These are phyloP conservation scores for Tipula lateralis DNA, from an alignment of 2,888 invertebrate genomes.

Conservation along the genomic window DNA sequence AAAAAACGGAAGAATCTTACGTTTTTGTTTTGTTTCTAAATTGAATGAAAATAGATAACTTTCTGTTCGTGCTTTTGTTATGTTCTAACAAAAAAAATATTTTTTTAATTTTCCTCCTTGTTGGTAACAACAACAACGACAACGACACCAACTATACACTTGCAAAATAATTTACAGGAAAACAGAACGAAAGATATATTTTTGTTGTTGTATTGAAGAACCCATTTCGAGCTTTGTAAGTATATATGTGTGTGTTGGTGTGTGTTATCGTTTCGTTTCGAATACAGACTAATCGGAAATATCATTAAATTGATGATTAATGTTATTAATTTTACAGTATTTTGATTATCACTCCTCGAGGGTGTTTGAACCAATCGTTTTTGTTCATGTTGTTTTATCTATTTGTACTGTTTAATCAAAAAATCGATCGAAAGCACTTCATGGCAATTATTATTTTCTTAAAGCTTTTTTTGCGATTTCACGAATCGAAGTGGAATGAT, in stretches of 20 bases:
- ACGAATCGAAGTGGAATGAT: not conserved
- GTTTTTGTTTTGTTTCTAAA: not conserved
- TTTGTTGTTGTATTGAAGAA: not conserved
- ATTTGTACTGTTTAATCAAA: not conserved
- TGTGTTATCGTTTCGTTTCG: not conserved
- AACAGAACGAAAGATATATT: not conserved
- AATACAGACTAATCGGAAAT: not conserved
- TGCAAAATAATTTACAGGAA: not conserved
- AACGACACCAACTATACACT: not conserved
- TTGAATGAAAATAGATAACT: constrained; percentile 1
- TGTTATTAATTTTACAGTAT: not conserved
- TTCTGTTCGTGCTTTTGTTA: constrained; percentile 1
- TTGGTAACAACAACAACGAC: not conserved
- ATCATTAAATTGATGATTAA: constrained; percentile 7
- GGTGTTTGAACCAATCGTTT: not conserved
- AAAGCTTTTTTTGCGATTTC: not conserved
- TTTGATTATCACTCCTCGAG: not conserved
- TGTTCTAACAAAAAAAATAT: not conserved
- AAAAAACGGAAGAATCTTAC: not conserved
- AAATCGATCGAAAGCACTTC: not conserved
- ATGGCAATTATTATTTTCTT: not conserved
- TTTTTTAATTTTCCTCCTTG: not conserved
- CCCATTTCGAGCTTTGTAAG: not conserved
- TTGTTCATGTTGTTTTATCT: not conserved
- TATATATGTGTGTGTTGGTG: not conserved